Evolutionary conservation across 2,113 vertebrate species (phyloP).

Genomic region (Onychostruthus taczanowskii): DNA sequence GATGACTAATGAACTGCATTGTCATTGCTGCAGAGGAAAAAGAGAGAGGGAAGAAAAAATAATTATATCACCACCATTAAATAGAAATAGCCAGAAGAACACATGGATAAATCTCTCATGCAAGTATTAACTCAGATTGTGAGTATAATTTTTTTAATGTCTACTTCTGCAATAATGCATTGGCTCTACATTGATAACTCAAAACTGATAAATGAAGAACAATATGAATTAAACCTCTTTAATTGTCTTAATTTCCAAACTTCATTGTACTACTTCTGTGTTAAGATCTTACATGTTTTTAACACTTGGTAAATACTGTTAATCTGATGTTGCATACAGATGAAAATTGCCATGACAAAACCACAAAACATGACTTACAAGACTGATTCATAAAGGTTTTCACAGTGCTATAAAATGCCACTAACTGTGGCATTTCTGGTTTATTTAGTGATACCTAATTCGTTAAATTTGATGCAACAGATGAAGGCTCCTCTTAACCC

Average conservation of each 20-base stretch:
- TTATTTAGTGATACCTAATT: not conserved
- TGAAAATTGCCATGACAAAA: not conserved
- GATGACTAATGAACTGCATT: constrained; percentile 78
- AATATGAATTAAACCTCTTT: not conserved
- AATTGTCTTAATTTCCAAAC: not conserved
- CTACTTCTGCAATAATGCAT: not conserved
- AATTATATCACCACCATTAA: not conserved
- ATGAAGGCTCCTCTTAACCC: not conserved
- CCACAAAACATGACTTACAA: not conserved
- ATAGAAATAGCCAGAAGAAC: not conserved
- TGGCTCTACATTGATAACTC: not conserved
- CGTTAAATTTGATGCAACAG: not conserved
- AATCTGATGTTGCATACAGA: not conserved
- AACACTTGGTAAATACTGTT: not conserved
- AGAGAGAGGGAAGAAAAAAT: not conserved
- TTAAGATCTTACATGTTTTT: not conserved
- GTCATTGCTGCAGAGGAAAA: constrained; percentile 71
- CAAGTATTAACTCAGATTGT: not conserved
- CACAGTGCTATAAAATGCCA: not conserved
- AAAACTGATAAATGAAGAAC: not conserved
- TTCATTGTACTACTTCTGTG: not conserved
- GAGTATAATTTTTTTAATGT: not conserved
- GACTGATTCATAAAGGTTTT: not conserved
- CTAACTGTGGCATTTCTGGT: not conserved
- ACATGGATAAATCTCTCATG: not conserved